A percentile compares a stretch with the other conserved stretches of the same genome.
These are phyloP conservation scores for Porites evermanni DNA, from an alignment of 92 coral and sea anemone genomes.

Conservation along the genomic window DNA sequence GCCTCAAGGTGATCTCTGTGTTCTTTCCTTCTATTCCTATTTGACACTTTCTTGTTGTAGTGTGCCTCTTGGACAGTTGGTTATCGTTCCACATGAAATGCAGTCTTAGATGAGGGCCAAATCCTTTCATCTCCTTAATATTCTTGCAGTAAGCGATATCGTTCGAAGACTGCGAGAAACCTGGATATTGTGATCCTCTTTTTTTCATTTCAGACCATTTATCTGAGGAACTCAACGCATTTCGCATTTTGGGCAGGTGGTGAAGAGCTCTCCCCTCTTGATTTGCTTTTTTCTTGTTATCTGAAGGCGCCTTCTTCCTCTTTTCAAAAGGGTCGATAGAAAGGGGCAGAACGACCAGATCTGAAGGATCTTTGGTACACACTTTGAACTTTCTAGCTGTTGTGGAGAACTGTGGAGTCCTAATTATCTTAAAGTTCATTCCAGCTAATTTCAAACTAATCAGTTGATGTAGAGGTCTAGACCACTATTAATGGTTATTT, in stretches of 20 bases:
- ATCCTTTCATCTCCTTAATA: too few species aligned
- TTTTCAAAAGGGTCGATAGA: conserved; percentile 24
- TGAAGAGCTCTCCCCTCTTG: conserved; percentile 55
- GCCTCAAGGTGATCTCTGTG: conserved; percentile 23
- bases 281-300: conserved; percentile 8
- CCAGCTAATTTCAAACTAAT: conserved; percentile 36
- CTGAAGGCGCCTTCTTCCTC: conserved; percentile 16
- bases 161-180: too few species aligned
- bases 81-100: conserved; percentile 66
- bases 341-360: conserved; percentile 31
- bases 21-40: conserved; percentile 29
- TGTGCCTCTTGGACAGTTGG: conserved; percentile 58
- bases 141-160: too few species aligned
- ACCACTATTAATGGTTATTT: conserved; percentile 51
- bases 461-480: conserved; percentile 51
- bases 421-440: conserved; percentile 45
- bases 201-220: conserved; percentile 47
- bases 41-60: conserved; percentile 39
- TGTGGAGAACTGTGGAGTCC: conserved; percentile 29
- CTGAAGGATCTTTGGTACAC: conserved; percentile 29
- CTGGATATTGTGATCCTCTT: not conserved
- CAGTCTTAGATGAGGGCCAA: conserved; percentile 10
- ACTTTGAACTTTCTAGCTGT: conserved; percentile 44
- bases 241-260: conserved; percentile 58
- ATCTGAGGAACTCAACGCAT: conserved; percentile 2